These are phyloP conservation scores for Urechis unicinctus DNA, from an alignment of 2,888 invertebrate genomes.

Conservation along the genomic window DNA sequence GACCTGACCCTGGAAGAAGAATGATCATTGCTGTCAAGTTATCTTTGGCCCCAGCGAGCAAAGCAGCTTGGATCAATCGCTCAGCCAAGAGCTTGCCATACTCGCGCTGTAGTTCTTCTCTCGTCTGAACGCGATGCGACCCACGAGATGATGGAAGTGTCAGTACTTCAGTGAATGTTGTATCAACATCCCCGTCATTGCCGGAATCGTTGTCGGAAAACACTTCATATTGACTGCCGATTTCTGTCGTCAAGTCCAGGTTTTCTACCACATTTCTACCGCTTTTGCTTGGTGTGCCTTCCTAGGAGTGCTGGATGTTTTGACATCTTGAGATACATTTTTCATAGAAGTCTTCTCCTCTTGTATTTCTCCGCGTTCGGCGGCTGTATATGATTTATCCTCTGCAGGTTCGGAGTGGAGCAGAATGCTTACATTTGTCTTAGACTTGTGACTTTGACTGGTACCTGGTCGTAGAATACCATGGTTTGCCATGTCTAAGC, in stretches of 20 bases:
- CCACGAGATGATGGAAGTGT: slow-evolving; percentile 10
- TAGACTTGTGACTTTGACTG: not conserved
- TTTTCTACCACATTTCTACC: too few species aligned
- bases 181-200: slow-evolving; percentile 26
- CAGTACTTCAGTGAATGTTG: slow-evolving; percentile 23
- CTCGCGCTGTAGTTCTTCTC: slow-evolving; percentile 14
- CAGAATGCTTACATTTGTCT: too few species aligned
- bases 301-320: too few species aligned
- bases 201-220: slow-evolving; percentile 22
- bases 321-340: too few species aligned
- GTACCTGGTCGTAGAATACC: not conserved
- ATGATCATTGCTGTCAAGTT: slow-evolving; percentile 43
- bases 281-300: too few species aligned
- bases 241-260: too few species aligned
- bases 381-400: too few species aligned
- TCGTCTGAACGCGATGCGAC: not conserved
- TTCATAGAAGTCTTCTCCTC: too few species aligned
- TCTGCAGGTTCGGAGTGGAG: too few species aligned
- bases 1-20: slow-evolving; percentile 28
- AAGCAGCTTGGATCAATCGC: slow-evolving; percentile 41
- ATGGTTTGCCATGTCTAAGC: not conserved
- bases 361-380: too few species aligned
- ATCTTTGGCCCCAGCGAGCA: slow-evolving; percentile 42
- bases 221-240: too few species aligned
- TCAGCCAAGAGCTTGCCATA: slow-evolving; percentile 35